Evolutionary conservation across 2,797 vertebrate genomes (phyloP), one percentile per base, ranked within the genome.

Genomic region (Chaetodon trifasciatus): DNA sequence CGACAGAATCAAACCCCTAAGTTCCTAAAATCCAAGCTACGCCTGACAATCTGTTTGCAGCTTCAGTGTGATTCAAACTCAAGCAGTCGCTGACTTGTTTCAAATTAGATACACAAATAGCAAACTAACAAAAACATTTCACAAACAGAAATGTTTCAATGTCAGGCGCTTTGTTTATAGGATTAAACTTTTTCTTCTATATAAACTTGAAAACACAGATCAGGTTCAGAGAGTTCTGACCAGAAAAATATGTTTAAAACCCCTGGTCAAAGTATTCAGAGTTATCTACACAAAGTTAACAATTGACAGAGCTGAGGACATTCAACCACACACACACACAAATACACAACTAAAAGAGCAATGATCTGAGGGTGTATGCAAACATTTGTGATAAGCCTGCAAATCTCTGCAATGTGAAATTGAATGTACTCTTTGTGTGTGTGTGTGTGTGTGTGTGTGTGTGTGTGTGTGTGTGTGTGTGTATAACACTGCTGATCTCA

Each of bases 241-340:
- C 46, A 40, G 57, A 82, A 84, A 83, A 80, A 85, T 70, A 81
- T 21, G 35, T 82, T 82, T 75, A 60, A 81, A 88, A 73, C 16
- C 28, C 78, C 49, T 39, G 93, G 91, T 92, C 94, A 93, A 94
- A 93, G 93, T 95, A 86, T 92, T 68, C 62, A 19, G 7, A 70
- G 46, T 93, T 93, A 94, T 95, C 92, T 90, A 16, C 56, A 77
- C 39, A 1, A 3, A 61, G 90, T 93, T 91, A 93, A 91, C 50
- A 74, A 94, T 91, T 94, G 72, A 94, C 83, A 88, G 90, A 90
- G 53, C 70, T 52, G 78, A 88, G 82, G 70, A 88, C 87, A 83
- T 83, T 79, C 46, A 37, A 76, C 49, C 42, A 39, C 46, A 55
- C 56, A 76, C 56, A 76, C 12, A 46, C 37, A 63, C 19, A 53